Percentiles rank a stretch among this genome's conserved stretches.
These are phyloP conservation scores for Vanessa atalanta DNA, from an alignment of 1,140 invertebrate genomes.

Conservation along the genomic window DNA sequence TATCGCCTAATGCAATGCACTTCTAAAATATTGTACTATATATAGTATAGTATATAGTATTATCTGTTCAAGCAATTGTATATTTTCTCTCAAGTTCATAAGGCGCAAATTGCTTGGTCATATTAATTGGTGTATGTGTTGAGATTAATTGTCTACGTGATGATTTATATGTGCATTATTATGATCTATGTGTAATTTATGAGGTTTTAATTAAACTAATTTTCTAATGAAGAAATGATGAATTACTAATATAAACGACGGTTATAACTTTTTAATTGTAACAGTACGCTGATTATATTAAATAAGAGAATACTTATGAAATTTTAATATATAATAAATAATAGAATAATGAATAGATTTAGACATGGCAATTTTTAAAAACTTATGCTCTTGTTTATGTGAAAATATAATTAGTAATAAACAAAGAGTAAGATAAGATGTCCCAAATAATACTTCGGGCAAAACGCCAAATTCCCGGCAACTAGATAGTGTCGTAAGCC, in stretches of 20 bases:
- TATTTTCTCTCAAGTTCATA: background rate
- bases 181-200: background rate
- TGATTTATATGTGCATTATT: background rate
- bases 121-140: background rate
- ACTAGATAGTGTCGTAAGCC: constrained; percentile 44
- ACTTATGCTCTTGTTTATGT: background rate
- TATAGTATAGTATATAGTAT: background rate
- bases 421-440: constrained; percentile 44
- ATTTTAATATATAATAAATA: too few relatives aligned
- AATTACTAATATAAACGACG: too few relatives aligned
- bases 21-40: background rate
- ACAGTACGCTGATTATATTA: too few relatives aligned
- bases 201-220: too few relatives aligned
- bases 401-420: constrained; percentile 43
- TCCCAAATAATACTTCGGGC: constrained; percentile 46
- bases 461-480: constrained; percentile 43
- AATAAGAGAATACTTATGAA: too few relatives aligned
- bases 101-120: background rate
- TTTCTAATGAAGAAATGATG: too few relatives aligned
- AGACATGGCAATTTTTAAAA: too few relatives aligned
- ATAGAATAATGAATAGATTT: too few relatives aligned
- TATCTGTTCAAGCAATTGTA: constrained; percentile 10
- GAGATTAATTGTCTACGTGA: background rate
- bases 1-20: constrained; percentile 13
- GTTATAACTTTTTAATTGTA: too few relatives aligned